Evolutionary conservation across 2,113 vertebrate genomes (phyloP).

Genomic region (Carollia perspicillata): DNA sequence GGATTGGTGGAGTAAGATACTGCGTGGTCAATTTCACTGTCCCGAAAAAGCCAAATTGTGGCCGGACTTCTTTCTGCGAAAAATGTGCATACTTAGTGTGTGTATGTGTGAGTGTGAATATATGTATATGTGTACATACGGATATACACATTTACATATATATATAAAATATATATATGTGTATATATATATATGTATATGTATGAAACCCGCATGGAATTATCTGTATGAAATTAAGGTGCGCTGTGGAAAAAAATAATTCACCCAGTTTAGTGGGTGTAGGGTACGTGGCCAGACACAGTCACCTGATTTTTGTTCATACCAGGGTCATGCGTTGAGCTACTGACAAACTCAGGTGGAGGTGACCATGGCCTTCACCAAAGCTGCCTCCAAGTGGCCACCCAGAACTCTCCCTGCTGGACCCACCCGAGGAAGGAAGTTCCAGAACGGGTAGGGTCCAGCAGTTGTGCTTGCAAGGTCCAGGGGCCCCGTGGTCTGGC

Average conservation of each 20-base stretch:
- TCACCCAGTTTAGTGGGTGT: conserved; percentile 75
- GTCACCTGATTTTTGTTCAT: conserved; percentile 64
- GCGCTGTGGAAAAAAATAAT: conserved; percentile 65
- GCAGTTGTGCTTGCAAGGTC: neutral
- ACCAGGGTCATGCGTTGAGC: conserved; percentile 75
- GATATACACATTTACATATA: conserved; percentile 75
- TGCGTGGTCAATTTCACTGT: conserved; percentile 57
- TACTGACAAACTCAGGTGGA: conserved; percentile 76
- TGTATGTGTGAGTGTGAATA: conserved; percentile 69
- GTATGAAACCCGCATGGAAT: conserved; percentile 64
- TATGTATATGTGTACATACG: conserved; percentile 76
- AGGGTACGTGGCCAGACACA: conserved; percentile 75
- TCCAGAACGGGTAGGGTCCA: neutral
- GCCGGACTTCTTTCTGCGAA: conserved; percentile 73
- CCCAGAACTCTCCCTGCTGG: conserved; percentile 24
- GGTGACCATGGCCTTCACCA: conserved; percentile 64
- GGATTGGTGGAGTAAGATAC: conserved; percentile 64
- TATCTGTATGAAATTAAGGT: conserved; percentile 62
- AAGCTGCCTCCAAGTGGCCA: conserved; percentile 70
- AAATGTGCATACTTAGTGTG: conserved; percentile 66
- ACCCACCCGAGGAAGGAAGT: neutral
- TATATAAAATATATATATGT: conserved; percentile 64
- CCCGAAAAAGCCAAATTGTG: conserved; percentile 74
- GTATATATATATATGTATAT: conserved; percentile 63
- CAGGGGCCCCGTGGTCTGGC: neutral